Evolutionary conservation across 2,113 vertebrate genomes (phyloP).

Genomic region (Xerus inauris): DNA sequence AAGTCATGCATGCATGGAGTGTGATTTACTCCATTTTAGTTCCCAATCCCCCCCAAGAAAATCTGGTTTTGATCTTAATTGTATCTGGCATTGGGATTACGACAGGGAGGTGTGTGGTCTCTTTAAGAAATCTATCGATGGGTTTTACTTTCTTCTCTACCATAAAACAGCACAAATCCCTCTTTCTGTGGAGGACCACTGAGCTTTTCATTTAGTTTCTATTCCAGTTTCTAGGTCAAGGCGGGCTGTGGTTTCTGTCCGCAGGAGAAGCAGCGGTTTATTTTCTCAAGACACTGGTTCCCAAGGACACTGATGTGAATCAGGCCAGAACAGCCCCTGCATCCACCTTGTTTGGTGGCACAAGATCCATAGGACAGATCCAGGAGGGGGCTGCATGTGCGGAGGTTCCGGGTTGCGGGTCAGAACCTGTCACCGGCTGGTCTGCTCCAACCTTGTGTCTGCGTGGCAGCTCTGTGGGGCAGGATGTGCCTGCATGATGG

Average conservation of each 20-base stretch:
- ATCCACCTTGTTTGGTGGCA: accelerated
- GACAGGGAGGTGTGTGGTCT: background rate
- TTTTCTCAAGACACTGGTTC: background rate
- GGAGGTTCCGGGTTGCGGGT: background rate
- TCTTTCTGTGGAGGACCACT: accelerated
- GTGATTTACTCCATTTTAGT: no score
- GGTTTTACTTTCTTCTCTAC: background rate
- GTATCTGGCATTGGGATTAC: background rate
- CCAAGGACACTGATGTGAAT: background rate
- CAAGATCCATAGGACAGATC: background rate
- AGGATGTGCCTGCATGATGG: constrained; percentile 59
- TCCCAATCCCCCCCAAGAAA: background rate
- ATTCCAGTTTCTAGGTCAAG: accelerated
- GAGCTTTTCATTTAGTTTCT: background rate
- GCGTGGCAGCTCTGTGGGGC: background rate
- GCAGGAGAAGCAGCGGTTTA: background rate
- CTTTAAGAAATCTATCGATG: background rate
- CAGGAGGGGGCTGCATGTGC: accelerated
- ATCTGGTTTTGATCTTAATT: background rate
- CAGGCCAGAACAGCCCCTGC: background rate
- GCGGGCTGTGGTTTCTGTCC: background rate
- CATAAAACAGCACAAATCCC: background rate
- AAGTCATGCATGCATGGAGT: no score
- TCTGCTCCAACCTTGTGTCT: background rate
- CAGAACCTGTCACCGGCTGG: constrained; percentile 66